Conservation (phyloP, 2,113 vertebrate genomes). For the Bagarius yarrelli region DNA sequence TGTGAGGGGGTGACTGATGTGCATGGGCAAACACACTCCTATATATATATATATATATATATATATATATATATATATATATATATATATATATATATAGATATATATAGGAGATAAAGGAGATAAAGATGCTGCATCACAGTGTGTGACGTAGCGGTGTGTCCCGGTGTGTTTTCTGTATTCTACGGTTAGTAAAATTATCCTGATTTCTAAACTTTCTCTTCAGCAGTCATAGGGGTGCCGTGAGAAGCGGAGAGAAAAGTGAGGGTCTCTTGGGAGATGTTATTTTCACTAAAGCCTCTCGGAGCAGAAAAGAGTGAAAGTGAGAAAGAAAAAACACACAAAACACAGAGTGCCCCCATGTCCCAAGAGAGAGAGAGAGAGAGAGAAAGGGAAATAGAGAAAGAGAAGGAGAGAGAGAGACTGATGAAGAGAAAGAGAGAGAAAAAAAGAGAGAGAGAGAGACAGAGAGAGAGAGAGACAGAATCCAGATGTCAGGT, state of each 20-base stretch:
- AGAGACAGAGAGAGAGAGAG: too few relatives aligned
- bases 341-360: slow-evolving; percentile 6
- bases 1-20: too few relatives aligned
- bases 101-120: not conserved
- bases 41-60: too few relatives aligned
- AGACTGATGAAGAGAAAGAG: too few relatives aligned
- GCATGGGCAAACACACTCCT: too few relatives aligned
- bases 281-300: slow-evolving; percentile 7
- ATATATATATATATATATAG: too few relatives aligned
- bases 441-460: too few relatives aligned
- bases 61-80: too few relatives aligned
- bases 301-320: not conserved
- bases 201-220: not conserved
- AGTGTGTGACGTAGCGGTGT: not conserved
- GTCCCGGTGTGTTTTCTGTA: not conserved
- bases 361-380: slow-evolving; percentile 53
- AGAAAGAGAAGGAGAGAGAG: too few relatives aligned
- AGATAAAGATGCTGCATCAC: not conserved
- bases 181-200: not conserved
- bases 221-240: not conserved
- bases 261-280: slow-evolving; percentile 10
- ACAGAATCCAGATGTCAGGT: slow-evolving; percentile 32
- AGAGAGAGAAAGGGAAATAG: too few relatives aligned
- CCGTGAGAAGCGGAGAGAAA: slow-evolving; percentile 26
- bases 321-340: not conserved